These are phyloP conservation scores for Stigmatopora argus DNA, from an alignment of 2,113 vertebrate genomes.

Conservation along the genomic window DNA sequence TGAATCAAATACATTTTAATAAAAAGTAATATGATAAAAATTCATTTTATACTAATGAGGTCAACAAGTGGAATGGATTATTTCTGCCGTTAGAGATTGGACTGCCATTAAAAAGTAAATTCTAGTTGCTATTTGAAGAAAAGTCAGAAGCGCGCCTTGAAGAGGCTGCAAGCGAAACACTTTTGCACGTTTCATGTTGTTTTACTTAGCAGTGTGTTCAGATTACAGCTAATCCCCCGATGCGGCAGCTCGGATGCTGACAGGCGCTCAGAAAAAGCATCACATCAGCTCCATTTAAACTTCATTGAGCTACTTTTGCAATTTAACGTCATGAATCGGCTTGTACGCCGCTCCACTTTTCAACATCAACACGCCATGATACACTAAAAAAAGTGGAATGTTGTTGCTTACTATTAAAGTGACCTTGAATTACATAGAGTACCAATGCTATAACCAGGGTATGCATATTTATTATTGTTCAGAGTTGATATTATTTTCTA, in stretches of 20 bases:
- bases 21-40: not conserved
- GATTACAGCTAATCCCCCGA: conserved; percentile 54
- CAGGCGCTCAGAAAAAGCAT: conserved; percentile 34
- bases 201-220: conserved; percentile 38
- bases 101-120: not conserved
- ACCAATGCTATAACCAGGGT: not conserved
- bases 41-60: not conserved
- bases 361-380: conserved; percentile 9
- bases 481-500: not conserved
- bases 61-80: not conserved
- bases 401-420: too few relatives aligned
- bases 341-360: conserved; percentile 21
- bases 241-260: conserved; percentile 34
- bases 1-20: not conserved
- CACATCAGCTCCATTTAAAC: conserved; percentile 40
- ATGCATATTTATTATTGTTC: not conserved
- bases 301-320: conserved; percentile 20
- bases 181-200: conserved; percentile 10
- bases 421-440: not conserved
- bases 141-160: not conserved
- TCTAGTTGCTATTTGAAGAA: not conserved
- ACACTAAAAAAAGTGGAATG: not conserved
- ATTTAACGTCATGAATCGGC: conserved; percentile 40
- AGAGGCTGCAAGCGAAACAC: not conserved
- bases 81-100: not conserved